A percentile compares a stretch with the other conserved stretches of the same genome.
These are phyloP conservation scores for Agrochola macilenta DNA, from an alignment of 2,888 invertebrate species.

Conservation along the genomic window DNA sequence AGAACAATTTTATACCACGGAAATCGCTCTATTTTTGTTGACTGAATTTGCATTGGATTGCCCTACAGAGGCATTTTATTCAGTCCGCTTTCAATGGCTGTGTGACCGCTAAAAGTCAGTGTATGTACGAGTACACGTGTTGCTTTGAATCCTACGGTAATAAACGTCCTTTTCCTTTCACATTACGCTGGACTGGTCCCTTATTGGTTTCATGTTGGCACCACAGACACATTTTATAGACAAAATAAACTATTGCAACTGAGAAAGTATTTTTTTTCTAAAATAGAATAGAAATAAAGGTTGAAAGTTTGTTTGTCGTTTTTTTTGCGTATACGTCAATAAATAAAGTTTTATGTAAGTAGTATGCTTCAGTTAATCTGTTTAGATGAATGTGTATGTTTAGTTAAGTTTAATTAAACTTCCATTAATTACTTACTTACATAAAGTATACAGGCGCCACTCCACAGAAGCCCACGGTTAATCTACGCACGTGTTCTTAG, in stretches of 20 bases:
- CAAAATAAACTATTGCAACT: neutral
- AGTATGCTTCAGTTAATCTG: neutral
- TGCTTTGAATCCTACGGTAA: neutral
- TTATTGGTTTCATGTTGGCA: constrained; percentile 2
- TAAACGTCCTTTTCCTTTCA: neutral
- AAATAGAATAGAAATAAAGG: neutral
- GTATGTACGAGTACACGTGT: constrained; percentile 4
- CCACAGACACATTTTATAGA: neutral
- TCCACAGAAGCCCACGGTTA: neutral
- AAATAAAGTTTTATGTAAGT: too few relatives aligned
- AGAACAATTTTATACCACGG: neutral
- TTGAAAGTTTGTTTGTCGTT: neutral
- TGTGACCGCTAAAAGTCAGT: neutral
- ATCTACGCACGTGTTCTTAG: neutral
- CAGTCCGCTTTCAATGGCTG: neutral
- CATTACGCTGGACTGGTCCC: neutral
- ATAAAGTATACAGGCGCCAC: neutral
- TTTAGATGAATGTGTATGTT: neutral
- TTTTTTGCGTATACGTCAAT: constrained; percentile 8
- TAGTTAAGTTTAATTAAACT: neutral
- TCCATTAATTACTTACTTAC: neutral
- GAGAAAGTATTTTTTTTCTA: neutral
- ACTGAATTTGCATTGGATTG: neutral
- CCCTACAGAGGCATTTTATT: neutral
- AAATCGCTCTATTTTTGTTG: neutral